Evolutionary conservation across 2,797 vertebrate genomes (phyloP).

Genomic region (Heteromormyrus szaboi): DNA sequence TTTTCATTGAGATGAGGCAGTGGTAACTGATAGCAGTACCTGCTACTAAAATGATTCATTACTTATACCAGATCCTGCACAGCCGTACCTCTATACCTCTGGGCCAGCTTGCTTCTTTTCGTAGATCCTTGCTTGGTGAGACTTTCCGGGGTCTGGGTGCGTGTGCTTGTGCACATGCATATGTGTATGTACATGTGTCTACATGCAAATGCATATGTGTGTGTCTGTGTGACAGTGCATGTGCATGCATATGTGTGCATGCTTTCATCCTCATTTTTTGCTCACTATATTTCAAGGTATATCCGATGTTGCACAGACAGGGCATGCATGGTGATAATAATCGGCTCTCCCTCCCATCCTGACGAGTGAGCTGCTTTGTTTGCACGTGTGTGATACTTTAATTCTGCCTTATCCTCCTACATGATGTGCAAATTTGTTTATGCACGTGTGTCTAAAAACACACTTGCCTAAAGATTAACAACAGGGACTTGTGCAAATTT

Average conservation of each 20-base stretch:
- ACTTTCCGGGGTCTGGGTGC: background rate
- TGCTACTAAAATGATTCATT: background rate
- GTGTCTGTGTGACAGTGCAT: background rate
- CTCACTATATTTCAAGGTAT: background rate
- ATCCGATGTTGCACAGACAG: background rate
- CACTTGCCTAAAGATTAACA: background rate
- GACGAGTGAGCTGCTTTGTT: background rate
- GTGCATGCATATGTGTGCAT: background rate
- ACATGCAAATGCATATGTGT: conserved; percentile 5
- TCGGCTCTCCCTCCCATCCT: background rate
- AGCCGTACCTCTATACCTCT: background rate
- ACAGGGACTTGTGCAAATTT: background rate
- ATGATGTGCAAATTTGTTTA: background rate
- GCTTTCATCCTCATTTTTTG: background rate
- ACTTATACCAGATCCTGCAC: background rate
- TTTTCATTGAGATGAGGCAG: background rate
- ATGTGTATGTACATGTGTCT: background rate
- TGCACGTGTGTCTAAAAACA: background rate
- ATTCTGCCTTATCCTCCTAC: background rate
- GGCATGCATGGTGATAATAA: background rate
- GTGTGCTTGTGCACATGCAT: background rate
- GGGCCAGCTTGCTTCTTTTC: background rate
- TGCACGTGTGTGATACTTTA: background rate
- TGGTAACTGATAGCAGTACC: background rate
- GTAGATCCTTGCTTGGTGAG: background rate